Percentiles rank a stretch among this genome's conserved stretches.
phyloP scores from a whole-genome alignment of 2,888 invertebrate species.

The Bombyx huttoni region DNA sequence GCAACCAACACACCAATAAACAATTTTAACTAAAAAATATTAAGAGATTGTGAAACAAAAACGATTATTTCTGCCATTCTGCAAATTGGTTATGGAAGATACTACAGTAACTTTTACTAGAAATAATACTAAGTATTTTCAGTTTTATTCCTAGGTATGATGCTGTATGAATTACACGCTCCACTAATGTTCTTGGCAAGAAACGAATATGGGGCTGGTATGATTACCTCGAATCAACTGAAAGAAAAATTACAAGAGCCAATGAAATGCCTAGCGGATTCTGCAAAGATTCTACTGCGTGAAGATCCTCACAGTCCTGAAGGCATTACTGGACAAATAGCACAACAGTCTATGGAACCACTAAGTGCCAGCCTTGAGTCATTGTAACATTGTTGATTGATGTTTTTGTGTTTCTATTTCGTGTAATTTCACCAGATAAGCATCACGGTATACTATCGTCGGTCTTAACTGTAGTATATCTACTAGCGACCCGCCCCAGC shows the following conservation, averaged over 20 bases:
- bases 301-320: conserved; percentile 79
- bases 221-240: conserved; percentile 72
- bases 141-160: conserved; percentile 67
- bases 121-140: neutral
- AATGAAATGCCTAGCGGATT: conserved; percentile 74
- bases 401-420: neutral
- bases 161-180: conserved; percentile 85
- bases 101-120: no score
- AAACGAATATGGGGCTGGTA: conserved; percentile 73
- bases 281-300: conserved; percentile 75
- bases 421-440: no score
- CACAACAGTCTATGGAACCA: conserved; percentile 64
- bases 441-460: no score
- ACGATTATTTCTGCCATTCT: no score
- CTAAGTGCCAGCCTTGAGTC: conserved; percentile 46
- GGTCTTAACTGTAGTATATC: no score
- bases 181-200: conserved; percentile 81
- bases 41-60: no score
- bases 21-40: no score
- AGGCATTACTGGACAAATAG: conserved; percentile 75
- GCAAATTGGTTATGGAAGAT: no score
- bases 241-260: conserved; percentile 77
- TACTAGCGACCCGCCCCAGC: no score
- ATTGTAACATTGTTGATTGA: conserved; percentile 18
- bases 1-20: no score